phyloP scores from a whole-genome alignment of 1,140 invertebrate genomes.

The Drosophila trapezifrons region DNA sequence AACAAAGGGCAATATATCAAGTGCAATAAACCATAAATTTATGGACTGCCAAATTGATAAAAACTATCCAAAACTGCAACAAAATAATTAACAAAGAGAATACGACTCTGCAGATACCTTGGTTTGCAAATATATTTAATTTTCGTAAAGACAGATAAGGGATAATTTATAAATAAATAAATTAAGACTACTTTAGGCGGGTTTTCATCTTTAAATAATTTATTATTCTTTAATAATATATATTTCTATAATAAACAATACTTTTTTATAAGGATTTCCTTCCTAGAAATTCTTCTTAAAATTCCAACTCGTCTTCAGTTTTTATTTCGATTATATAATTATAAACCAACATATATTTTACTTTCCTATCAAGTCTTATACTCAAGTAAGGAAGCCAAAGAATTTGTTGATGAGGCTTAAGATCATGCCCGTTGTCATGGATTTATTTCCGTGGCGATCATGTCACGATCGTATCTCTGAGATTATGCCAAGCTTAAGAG shows the following conservation, averaged over 20 bases:
- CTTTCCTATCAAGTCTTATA: too few relatives aligned
- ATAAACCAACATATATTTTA: too few relatives aligned
- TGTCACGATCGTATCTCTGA: slow-evolving; percentile 5
- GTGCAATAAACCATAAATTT: slow-evolving; percentile 52
- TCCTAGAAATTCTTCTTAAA: too few relatives aligned
- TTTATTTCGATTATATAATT: background rate
- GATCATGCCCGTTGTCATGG: background rate
- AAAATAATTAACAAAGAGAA: background rate
- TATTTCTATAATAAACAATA: too few relatives aligned
- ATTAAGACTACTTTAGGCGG: too few relatives aligned
- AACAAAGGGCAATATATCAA: slow-evolving; percentile 51
- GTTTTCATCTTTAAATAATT: too few relatives aligned
- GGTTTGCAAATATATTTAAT: background rate
- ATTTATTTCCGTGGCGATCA: slow-evolving; percentile 13
- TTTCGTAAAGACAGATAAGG: too few relatives aligned
- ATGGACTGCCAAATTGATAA: slow-evolving; percentile 39
- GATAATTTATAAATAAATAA: background rate
- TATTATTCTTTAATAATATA: too few relatives aligned
- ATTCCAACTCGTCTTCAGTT: too few relatives aligned
- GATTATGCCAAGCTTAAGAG: slow-evolving; percentile 8
- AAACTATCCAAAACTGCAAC: slow-evolving; percentile 26
- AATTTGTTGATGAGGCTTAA: background rate
- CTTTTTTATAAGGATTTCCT: too few relatives aligned
- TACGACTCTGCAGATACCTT: background rate
- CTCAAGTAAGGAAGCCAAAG: background rate